Evolutionary conservation across 2,888 invertebrate genomes (phyloP), one percentile per base, ranked within the genome.

Genomic region (Amphiduros pacificus): DNA sequence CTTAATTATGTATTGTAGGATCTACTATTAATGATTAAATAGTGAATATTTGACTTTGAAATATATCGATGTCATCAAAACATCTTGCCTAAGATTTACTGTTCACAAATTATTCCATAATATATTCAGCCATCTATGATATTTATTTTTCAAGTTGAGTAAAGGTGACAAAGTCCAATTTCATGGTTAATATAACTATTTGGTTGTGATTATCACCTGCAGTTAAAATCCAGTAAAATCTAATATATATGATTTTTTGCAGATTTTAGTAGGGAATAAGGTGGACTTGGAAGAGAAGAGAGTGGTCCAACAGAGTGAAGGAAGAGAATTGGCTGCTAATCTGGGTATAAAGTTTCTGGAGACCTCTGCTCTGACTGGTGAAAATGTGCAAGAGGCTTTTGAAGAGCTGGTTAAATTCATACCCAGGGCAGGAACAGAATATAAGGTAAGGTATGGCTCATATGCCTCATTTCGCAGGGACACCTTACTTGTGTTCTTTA

Each of bases 301-400:
- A 5, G 2, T 11, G n/a, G 59, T 62, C 11, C n/a, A 11, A 1
- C 41, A 24, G 22, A 26, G 67, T 65, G 62, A 66, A 32, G 71
- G 65, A 0, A 40, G 53, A 2, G 27, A 49, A 2, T 63, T 66
- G 27, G 72, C 73, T 11, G n/a, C 60, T 1, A 50, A 44, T 2
- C 36, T 62, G 27, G 57, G 58, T 9, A 36, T 73, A 24, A 50
- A 61, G n/a, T 72, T 66, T 55, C 52, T 69, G 11, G 66, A 71
- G 55, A 69, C 71, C 6, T 73, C 72, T 0, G 71, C 73, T 14
- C 71, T 69, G 55, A 64, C 67, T 9, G 70, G 71, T 17, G 40
- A 66, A 9, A 73, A 73, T 63, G 67, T 73, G 0, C 64, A 69
- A 4, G 58, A 64, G 36, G 51, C 71, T 4, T 73, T 73, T 57